phyloP scores from a whole-genome alignment of 2,888 invertebrate genomes.

The Flabesymbios commensalis region DNA sequence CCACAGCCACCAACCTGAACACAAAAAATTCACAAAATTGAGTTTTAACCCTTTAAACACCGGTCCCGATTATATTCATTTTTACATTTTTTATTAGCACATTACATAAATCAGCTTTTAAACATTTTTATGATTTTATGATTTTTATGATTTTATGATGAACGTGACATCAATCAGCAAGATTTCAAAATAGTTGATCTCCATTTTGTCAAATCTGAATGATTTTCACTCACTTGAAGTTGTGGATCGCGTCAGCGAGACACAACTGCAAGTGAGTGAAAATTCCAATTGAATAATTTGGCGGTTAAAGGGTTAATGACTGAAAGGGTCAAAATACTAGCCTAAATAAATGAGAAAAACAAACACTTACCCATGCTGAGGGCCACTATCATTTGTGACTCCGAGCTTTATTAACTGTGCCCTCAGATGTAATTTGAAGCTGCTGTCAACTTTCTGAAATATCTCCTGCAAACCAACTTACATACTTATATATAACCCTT shows the following conservation, averaged over 20 bases:
- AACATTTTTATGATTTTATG: not conserved
- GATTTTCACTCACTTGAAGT: too few species aligned
- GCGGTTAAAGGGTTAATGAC: not conserved
- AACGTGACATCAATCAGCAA: too few species aligned
- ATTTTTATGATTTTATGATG: not conserved
- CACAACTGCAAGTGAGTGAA: not conserved
- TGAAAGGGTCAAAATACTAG: too few species aligned
- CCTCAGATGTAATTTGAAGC: conserved; percentile 82
- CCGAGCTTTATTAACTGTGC: conserved; percentile 84
- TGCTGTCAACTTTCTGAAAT: conserved; percentile 47
- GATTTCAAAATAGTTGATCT: too few species aligned
- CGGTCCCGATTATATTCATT: too few species aligned
- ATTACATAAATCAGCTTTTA: too few species aligned
- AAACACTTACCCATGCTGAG: conserved; percentile 79
- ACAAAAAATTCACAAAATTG: not conserved
- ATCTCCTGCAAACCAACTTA: conserved; percentile 36
- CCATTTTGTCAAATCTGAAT: too few species aligned
- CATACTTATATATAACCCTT: too few species aligned
- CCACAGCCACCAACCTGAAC: conserved; percentile 56
- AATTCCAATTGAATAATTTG: not conserved
- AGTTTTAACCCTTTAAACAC: not conserved
- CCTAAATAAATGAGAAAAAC: not conserved
- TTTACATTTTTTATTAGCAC: too few species aligned
- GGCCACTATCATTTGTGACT: conserved; percentile 93
- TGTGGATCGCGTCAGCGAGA: too few species aligned